Evolutionary conservation across 2,888 invertebrate species (phyloP).

Genomic region (Trichogramma evanescens): DNA sequence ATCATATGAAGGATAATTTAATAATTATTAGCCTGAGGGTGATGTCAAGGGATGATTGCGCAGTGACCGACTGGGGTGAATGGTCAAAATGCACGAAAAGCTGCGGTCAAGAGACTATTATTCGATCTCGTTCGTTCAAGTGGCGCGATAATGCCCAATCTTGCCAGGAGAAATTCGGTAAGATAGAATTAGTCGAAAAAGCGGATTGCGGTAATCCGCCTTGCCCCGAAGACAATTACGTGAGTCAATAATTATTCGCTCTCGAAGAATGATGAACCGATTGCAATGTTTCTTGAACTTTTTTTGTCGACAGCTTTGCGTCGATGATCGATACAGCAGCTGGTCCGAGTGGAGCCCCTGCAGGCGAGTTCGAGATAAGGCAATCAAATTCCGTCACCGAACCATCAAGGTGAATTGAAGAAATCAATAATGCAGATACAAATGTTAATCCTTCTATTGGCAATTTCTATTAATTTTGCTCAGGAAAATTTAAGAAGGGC

Average conservation of each 20-base stretch:
- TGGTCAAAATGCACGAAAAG: conserved; percentile 8
- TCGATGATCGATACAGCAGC: conserved; percentile 1
- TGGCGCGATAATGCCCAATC: not conserved
- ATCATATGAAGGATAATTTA: not conserved
- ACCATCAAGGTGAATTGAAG: conserved; percentile 4
- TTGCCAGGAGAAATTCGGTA: not conserved
- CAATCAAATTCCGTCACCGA: conserved; percentile 3
- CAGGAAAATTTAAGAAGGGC: not conserved
- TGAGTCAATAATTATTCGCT: not conserved
- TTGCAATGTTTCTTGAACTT: not conserved
- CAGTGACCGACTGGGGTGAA: conserved; percentile 14
- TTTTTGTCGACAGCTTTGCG: conserved; percentile 5
- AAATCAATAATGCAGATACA: not conserved
- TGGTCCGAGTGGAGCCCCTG: conserved; percentile 15
- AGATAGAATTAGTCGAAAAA: not conserved
- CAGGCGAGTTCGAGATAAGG: not conserved
- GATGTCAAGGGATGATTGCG: conserved; percentile 5
- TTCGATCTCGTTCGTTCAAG: not conserved
- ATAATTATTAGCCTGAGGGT: not conserved
- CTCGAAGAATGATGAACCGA: not conserved
- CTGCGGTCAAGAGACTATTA: conserved; percentile 14
- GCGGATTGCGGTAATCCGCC: conserved; percentile 19
- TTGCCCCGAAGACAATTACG: conserved; percentile 11
- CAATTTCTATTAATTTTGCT: not conserved
- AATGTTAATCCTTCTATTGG: not conserved